phyloP scores from a whole-genome alignment of 2,113 vertebrate species.

The Burhinus oedicnemus region DNA sequence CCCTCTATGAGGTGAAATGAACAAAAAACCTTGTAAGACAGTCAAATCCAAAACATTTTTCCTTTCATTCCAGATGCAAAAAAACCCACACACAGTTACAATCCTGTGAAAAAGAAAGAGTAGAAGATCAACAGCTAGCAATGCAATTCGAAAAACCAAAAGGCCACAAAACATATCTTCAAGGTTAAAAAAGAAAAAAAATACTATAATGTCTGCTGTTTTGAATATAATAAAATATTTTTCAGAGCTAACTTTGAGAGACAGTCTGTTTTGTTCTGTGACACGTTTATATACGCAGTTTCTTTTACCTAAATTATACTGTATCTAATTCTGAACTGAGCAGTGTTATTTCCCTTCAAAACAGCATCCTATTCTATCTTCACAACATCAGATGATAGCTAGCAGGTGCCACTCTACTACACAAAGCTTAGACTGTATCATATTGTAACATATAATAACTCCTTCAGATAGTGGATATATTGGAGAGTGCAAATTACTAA shows the following conservation, averaged over 20 bases:
- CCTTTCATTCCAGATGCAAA: background rate
- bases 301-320: background rate
- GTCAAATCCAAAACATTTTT: background rate
- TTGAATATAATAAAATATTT: background rate
- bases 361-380: background rate
- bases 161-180: background rate
- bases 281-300: background rate
- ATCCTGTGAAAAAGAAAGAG: conserved; percentile 51
- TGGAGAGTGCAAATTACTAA: background rate
- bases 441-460: background rate
- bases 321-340: background rate
- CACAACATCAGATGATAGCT: background rate
- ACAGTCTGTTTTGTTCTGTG: background rate
- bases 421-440: background rate
- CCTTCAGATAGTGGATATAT: background rate
- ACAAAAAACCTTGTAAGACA: background rate
- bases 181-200: background rate
- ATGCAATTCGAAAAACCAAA: background rate
- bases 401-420: background rate
- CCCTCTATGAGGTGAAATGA: background rate
- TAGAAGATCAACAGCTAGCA: background rate
- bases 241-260: background rate
- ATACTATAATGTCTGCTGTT: background rate
- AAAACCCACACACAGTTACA: background rate
- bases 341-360: background rate